Evolutionary conservation across 2,113 vertebrate species (phyloP).

Genomic region (Antennarius striatus): DNA sequence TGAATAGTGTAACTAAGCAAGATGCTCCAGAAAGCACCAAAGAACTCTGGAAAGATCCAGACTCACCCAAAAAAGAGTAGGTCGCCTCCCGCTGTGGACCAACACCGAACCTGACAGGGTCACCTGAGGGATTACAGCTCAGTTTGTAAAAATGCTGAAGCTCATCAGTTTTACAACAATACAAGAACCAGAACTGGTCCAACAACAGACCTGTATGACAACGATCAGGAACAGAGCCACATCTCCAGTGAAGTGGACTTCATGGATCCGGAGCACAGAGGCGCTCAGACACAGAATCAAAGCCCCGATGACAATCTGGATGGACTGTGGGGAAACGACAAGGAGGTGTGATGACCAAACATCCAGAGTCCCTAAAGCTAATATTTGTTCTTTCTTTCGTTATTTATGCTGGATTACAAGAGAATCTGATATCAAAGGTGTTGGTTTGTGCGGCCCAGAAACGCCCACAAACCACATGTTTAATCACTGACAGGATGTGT

Average conservation of each 20-base stretch:
- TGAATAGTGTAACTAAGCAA: no score
- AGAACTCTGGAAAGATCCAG: no score
- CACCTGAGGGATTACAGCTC: constrained; percentile 59
- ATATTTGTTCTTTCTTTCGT: no score
- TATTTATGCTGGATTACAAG: no score
- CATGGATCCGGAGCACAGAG: constrained; percentile 77
- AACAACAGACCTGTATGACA: constrained; percentile 62
- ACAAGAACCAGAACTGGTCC: no score
- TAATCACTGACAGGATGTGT: background rate
- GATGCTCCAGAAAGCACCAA: no score
- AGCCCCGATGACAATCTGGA: constrained; percentile 78
- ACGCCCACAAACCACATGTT: background rate
- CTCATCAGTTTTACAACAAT: no score
- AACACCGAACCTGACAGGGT: constrained; percentile 78
- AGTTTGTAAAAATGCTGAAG: background rate
- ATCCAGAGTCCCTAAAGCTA: background rate
- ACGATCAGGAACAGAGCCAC: constrained; percentile 76
- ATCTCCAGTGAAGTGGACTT: constrained; percentile 79
- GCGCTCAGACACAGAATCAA: constrained; percentile 78
- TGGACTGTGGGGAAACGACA: constrained; percentile 56
- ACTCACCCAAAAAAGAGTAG: constrained; percentile 80
- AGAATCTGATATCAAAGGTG: background rate
- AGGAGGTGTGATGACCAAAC: background rate
- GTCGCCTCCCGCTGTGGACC: constrained; percentile 78
- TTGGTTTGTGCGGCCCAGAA: no score